Base-by-base conservation (phyloP, 2,888 invertebrate species). In the Latrodectus hesperus region DNA sequence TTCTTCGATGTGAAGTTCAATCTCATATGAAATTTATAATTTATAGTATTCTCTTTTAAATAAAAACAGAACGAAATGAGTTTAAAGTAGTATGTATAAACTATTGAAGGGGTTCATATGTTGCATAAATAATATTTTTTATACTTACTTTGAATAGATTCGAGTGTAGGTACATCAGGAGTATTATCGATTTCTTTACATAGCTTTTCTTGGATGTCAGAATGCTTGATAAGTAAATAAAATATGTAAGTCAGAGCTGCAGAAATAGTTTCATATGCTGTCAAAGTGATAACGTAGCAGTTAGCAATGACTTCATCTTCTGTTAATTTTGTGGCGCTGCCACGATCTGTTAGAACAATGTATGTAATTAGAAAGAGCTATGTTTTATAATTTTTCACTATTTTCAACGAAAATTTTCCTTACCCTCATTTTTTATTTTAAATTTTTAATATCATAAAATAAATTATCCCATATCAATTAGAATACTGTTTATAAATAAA, bases 241-340 rank as follows among this genome's bases (percentile, higher is more conserved):
- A 92, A 91, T 14, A 92, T 91, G 90, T 93, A 94, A 9, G 92
- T 92, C 55, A 94, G 90, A 5, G 93, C 92, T 5, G 93, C 93
- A 51, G 93, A 92, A 0, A 93, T 94, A 0, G 94, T 94, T 90
- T 94, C 94, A 68, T 89, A 90, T 0, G 89, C 90, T n/a, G 89
- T 90, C 53, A 90, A 51, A 38, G 90, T 53, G 26, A 90, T 82
- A 2, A 90, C 64, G 11, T 90, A 84, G 12, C 85, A 76, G 71
- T 90, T 90, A 12, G 88, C 89, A 52, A 87, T 80, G 0, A 90
- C 80, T 80, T 90, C 90, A 12, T 77, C 71, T 68, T 89, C 89
- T 2, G 82, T 89, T 11, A 89, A 12, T 17, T 26, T 17, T 5
- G 38, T 12, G 10, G n/a, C 65, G 26, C 38, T 77, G n/a, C 49